phyloP scores from a whole-genome alignment of 2,888 invertebrate species.

The Xanthia icteritia region DNA sequence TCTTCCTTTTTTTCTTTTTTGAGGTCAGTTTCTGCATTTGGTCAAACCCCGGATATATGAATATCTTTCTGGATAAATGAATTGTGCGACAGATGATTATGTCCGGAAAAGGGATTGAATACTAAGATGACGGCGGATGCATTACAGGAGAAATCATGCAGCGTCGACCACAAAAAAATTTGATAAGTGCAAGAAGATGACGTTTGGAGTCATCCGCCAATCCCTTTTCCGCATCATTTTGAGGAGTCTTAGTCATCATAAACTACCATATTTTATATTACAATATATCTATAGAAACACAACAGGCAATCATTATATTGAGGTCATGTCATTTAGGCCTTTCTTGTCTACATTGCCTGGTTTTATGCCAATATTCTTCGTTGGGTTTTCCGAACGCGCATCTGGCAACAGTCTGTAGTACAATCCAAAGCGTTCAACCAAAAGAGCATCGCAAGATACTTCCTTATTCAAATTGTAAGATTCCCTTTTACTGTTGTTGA shows the following conservation, averaged over 20 bases:
- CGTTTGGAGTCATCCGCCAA: not conserved
- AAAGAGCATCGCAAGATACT: not conserved
- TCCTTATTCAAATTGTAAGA: not conserved
- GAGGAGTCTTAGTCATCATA: not conserved
- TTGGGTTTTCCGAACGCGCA: constrained; percentile 36
- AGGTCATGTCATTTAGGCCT: constrained; percentile 13
- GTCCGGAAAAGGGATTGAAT: too few species aligned
- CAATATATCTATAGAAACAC: not conserved
- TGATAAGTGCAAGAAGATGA: not conserved
- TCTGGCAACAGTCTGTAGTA: not conserved
- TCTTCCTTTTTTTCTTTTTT: too few species aligned
- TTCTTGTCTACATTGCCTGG: constrained; percentile 23
- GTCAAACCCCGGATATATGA: not conserved
- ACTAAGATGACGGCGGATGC: too few species aligned
- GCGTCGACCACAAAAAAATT: not conserved
- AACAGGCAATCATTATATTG: not conserved
- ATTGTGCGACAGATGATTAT: not conserved
- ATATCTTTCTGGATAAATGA: not conserved
- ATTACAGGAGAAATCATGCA: not conserved
- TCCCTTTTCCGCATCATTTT: not conserved
- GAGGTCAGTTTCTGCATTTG: not conserved
- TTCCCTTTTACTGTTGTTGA: not conserved
- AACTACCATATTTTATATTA: too few species aligned
- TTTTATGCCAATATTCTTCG: constrained; percentile 35
- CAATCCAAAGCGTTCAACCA: not conserved